These are phyloP conservation scores for Schizotus pectinicornis DNA, from an alignment of 2,888 invertebrate genomes.

Conservation along the genomic window DNA sequence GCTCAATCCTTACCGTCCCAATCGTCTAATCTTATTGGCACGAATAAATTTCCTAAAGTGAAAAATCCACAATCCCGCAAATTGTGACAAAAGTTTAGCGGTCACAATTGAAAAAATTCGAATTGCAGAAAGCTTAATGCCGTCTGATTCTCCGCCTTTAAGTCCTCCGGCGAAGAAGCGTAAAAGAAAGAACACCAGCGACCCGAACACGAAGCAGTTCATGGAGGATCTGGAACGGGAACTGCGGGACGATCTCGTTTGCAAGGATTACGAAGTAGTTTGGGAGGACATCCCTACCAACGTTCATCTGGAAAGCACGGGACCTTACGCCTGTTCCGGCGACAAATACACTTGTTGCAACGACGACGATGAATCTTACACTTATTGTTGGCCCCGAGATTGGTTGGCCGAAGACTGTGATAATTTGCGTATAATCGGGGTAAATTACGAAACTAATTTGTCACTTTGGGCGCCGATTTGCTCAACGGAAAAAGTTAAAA, in stretches of 20 bases:
- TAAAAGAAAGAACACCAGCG: conserved; percentile 26
- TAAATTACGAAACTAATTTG: conserved; percentile 87
- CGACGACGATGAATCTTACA: conserved; percentile 54
- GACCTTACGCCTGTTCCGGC: conserved; percentile 38
- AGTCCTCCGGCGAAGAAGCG: background rate
- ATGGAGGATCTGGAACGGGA: conserved; percentile 64
- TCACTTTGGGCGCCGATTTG: conserved; percentile 83
- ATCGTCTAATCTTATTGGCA: too few relatives aligned
- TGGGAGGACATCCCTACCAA: conserved; percentile 69
- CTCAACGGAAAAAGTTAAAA: conserved; percentile 63
- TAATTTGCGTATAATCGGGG: conserved; percentile 78
- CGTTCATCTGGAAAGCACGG: conserved; percentile 55
- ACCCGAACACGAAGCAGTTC: conserved; percentile 55
- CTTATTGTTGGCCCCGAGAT: conserved; percentile 93
- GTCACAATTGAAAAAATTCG: too few relatives aligned
- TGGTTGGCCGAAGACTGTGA: conserved; percentile 86
- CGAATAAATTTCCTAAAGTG: too few relatives aligned
- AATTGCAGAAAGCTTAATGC: background rate
- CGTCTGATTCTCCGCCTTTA: background rate
- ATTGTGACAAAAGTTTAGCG: too few relatives aligned
- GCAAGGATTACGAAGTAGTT: conserved; percentile 68
- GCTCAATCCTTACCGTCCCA: too few relatives aligned
- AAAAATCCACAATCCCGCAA: too few relatives aligned
- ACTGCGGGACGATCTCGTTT: conserved; percentile 63
- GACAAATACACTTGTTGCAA: conserved; percentile 28